Evolutionary conservation across 2,797 vertebrate genomes (phyloP).

Genomic region (Peromyscus nudipes): DNA sequence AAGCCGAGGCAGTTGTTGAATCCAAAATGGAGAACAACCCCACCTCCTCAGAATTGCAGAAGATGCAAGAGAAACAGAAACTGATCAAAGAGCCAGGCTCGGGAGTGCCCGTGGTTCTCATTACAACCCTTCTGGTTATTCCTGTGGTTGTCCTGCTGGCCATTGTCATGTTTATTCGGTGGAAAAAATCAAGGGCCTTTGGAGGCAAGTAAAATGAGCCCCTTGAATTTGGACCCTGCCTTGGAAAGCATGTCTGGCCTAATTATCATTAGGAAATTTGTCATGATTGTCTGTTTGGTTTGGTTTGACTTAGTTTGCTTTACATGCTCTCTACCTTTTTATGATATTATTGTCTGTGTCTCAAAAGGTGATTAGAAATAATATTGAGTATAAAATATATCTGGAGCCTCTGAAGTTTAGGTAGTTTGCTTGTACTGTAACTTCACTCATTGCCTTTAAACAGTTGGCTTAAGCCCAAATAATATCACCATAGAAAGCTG

Average conservation of each 20-base stretch:
- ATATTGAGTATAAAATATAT: constrained; percentile 17
- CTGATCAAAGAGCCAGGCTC: constrained; percentile 83
- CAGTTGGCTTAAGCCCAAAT: background rate
- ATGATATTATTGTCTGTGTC: constrained; percentile 59
- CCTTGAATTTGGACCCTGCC: constrained; percentile 73
- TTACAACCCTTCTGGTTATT: constrained; percentile 94
- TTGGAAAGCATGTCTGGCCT: constrained; percentile 73
- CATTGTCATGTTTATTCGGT: constrained; percentile 93
- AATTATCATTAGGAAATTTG: constrained; percentile 49
- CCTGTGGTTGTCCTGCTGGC: constrained; percentile 93
- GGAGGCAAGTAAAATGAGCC: constrained; percentile 88
- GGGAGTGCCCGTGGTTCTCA: constrained; percentile 92
- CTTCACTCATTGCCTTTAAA: background rate
- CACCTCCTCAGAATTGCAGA: constrained; percentile 86
- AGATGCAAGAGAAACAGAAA: constrained; percentile 88
- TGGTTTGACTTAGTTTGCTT: constrained; percentile 18
- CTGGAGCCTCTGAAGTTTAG: constrained; percentile 57
- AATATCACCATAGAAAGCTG: background rate
- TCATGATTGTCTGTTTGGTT: constrained; percentile 58
- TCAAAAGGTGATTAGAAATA: constrained; percentile 59
- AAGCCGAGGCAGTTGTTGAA: constrained; percentile 92
- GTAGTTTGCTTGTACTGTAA: constrained; percentile 11
- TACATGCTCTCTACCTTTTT: constrained; percentile 62
- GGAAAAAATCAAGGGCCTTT: constrained; percentile 93
- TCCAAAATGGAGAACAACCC: constrained; percentile 90